A percentile compares a stretch with the other conserved stretches of the same genome.
phyloP scores from a whole-genome alignment of 2,797 vertebrate species.

The Ataeniobius toweri region DNA sequence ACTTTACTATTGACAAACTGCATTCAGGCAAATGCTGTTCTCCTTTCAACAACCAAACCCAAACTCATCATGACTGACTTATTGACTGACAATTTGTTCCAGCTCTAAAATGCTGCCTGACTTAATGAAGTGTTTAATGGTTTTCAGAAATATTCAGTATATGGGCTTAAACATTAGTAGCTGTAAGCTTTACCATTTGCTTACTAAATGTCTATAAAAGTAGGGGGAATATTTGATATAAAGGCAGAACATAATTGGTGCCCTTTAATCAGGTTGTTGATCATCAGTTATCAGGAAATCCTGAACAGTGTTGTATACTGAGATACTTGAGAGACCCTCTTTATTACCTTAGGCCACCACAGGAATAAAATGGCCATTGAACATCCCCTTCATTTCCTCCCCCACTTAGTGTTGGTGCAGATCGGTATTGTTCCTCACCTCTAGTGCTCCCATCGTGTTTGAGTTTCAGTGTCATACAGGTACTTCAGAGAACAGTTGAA shows the following conservation, averaged over 20 bases:
- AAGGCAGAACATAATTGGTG: background rate
- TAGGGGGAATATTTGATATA: background rate
- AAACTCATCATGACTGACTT: background rate
- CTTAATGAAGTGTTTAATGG: background rate
- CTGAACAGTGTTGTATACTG: background rate
- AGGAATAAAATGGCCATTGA: constrained; percentile 1
- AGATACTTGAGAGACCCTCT: background rate
- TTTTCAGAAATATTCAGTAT: background rate
- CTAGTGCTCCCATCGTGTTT: constrained; percentile 23
- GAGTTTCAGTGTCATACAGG: constrained; percentile 24
- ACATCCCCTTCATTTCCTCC: constrained; percentile 2
- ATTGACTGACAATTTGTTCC: too few species aligned
- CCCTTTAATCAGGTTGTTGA: background rate
- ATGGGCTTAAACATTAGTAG: background rate
- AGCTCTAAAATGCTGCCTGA: background rate
- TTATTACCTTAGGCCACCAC: constrained; percentile 4
- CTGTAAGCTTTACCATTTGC: background rate
- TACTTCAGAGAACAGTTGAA: constrained; percentile 46
- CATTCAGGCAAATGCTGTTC: background rate
- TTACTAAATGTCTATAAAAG: background rate
- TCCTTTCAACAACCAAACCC: background rate
- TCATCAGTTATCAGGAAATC: background rate
- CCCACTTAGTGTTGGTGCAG: constrained; percentile 7
- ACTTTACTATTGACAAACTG: background rate
- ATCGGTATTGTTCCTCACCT: constrained; percentile 10